A percentile compares a stretch with the other conserved stretches of the same genome.
Conservation (phyloP, 92 coral and sea anemone species). For the Heliopora coerulea region DNA sequence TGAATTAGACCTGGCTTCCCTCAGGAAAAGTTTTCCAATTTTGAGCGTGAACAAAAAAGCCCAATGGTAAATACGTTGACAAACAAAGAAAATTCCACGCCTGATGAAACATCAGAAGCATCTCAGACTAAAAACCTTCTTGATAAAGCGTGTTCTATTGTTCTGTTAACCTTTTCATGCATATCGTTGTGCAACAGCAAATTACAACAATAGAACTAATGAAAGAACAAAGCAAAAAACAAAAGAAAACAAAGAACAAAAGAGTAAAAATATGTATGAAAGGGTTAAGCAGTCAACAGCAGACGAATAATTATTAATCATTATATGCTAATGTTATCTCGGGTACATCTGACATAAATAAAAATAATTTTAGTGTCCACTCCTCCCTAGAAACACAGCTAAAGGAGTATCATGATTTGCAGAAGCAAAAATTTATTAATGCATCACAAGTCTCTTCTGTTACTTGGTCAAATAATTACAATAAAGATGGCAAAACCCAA, state of each 20-base stretch:
- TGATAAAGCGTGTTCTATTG: neutral
- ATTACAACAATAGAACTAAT: no score
- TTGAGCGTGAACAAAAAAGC: neutral
- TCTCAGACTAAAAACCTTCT: neutral
- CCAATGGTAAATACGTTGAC: neutral
- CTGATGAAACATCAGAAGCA: neutral
- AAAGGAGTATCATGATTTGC: neutral
- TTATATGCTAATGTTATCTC: no score
- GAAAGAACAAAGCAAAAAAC: no score
- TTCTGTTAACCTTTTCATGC: no score
- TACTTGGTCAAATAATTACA: neutral
- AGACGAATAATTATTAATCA: neutral
- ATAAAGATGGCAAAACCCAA: neutral
- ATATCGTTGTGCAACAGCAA: no score
- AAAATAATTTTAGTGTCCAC: no score
- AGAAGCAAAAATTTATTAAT: neutral
- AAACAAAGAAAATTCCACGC: neutral
- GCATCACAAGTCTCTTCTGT: conserved; percentile 6
- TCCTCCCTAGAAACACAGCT: neutral
- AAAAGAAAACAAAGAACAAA: no score
- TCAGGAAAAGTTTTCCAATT: neutral
- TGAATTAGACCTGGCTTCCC: neutral
- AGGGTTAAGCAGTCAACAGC: neutral
- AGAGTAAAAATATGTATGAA: no score
- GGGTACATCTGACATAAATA: no score